Evolutionary conservation across 2,797 vertebrate genomes (phyloP), one percentile per base, ranked within the genome.

Genomic region (Argya squamiceps): DNA sequence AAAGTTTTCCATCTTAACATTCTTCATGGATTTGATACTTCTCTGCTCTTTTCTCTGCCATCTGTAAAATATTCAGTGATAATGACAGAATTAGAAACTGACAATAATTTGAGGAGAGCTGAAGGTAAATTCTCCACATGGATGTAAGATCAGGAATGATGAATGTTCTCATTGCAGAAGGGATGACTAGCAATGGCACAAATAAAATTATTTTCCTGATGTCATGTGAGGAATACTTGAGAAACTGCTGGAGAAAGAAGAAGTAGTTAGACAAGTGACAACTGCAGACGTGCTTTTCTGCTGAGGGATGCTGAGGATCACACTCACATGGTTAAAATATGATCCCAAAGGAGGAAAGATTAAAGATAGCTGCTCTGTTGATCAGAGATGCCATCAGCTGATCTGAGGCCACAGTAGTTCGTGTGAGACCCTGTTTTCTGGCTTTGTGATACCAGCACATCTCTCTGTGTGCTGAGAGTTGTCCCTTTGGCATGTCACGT

Each of bases 381-480:
- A 90, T 78, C 85, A 89, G 56, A 84, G 88, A 95, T 95, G 77
- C 55, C 67, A 87, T 97, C 93, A 89, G 67, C 80, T 93, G 95
- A 93, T 93, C 22, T 59, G 49, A 77, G 80, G 81, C 44, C 53
- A 32, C n/a, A 56, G 78, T 10, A 55, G 36, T n/a, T 87, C 93
- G 74, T 53, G 59, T 62, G 67, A 91, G 26, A 46, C 53, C 12
- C 41, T 44, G 37, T 34, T 32, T 22, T 43, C 34, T 86, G 49
- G 15, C 21, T 83, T 55, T 50, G 53, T 58, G 55, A 65, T 49
- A 55, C 8, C 62, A 63, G 53, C 50, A 70, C 18, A 47, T 71
- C 39, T 26, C 46, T 58, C 32, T 46, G 44, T 32, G 37, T 84
- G 41, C 78, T 91, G 30, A 0, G 0, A 50, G 60, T 7, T 84